Conservation (phyloP, 1,140 invertebrate genomes). For the Pseudomyrmex gracilis region DNA sequence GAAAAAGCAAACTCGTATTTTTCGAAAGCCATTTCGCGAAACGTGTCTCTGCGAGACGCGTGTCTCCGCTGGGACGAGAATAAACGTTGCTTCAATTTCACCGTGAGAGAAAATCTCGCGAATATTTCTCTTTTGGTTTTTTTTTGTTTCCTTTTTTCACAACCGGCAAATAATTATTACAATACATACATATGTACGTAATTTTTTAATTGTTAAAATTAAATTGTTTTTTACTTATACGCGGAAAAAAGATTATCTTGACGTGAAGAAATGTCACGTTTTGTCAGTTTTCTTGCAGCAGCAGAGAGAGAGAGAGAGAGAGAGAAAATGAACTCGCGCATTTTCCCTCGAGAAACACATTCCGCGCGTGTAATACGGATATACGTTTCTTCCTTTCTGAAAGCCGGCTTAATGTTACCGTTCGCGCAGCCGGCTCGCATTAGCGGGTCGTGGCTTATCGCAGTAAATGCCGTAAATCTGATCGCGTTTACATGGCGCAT, state of each 20-base stretch:
- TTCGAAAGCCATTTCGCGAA: slow-evolving; percentile 23
- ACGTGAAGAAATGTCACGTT: not conserved
- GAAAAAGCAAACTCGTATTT: not conserved
- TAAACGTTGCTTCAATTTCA: slow-evolving; percentile 10
- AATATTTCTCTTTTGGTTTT: too few species aligned
- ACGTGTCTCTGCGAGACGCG: not conserved
- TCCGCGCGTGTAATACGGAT: not conserved
- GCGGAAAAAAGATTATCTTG: not conserved
- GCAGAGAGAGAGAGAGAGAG: too few species aligned
- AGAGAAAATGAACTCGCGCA: not conserved
- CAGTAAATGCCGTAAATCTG: slow-evolving; percentile 67
- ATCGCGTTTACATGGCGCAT: slow-evolving; percentile 66
- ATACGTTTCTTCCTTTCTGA: slow-evolving; percentile 10
- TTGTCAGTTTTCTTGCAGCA: not conserved
- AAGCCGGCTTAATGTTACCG: slow-evolving; percentile 42
- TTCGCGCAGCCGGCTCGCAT: slow-evolving; percentile 35
- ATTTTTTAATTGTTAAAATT: too few species aligned
- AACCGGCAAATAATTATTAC: not conserved
- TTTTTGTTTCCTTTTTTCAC: too few species aligned
- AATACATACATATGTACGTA: not conserved
- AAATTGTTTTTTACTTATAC: too few species aligned
- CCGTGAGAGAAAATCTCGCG: not conserved
- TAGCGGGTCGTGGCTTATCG: slow-evolving; percentile 66
- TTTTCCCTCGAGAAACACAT: not conserved
- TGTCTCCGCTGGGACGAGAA: not conserved